phyloP scores from a whole-genome alignment of 1,140 invertebrate genomes.

The Artemia franciscana region DNA sequence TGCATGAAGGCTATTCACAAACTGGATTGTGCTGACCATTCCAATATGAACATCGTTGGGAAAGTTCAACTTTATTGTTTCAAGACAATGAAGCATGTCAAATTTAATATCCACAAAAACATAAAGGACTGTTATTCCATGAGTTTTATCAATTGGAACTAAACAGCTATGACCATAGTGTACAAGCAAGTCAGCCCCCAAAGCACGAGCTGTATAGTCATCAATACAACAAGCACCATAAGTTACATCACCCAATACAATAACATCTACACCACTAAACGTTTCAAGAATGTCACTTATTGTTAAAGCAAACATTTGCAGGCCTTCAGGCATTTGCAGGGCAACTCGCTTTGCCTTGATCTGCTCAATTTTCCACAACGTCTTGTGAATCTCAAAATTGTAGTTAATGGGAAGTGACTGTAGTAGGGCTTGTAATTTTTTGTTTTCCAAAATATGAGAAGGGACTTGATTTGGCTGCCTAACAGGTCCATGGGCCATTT shows the following conservation, averaged over 20 bases:
- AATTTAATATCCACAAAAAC: constrained; percentile 79
- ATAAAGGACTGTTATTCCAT: constrained; percentile 75
- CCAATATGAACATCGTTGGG: constrained; percentile 36
- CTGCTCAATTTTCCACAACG: constrained; percentile 79
- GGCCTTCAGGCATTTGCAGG: constrained; percentile 88
- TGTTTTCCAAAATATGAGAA: constrained; percentile 54
- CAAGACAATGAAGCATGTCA: constrained; percentile 71
- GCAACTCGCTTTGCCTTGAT: constrained; percentile 63
- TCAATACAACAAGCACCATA: constrained; percentile 99
- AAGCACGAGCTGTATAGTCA: constrained; percentile 72
- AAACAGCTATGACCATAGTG: constrained; percentile 98
- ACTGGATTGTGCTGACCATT: constrained; percentile 90
- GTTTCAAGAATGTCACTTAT: constrained; percentile 83
- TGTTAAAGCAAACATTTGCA: constrained; percentile 71
- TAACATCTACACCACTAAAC: constrained; percentile 73
- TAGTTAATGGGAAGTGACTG: constrained; percentile 71
- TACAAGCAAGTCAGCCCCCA: constrained; percentile 75
- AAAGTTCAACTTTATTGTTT: constrained; percentile 69
- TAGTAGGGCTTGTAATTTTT: constrained; percentile 42
- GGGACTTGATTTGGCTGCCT: constrained; percentile 32
- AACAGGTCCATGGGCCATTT: neutral
- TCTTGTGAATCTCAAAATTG: constrained; percentile 96
- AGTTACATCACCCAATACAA: constrained; percentile 96
- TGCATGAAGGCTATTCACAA: constrained; percentile 72
- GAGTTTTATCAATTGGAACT: constrained; percentile 77